These are phyloP conservation scores for Dipus sagitta DNA, from an alignment of 2,797 vertebrate species.

Conservation along the genomic window DNA sequence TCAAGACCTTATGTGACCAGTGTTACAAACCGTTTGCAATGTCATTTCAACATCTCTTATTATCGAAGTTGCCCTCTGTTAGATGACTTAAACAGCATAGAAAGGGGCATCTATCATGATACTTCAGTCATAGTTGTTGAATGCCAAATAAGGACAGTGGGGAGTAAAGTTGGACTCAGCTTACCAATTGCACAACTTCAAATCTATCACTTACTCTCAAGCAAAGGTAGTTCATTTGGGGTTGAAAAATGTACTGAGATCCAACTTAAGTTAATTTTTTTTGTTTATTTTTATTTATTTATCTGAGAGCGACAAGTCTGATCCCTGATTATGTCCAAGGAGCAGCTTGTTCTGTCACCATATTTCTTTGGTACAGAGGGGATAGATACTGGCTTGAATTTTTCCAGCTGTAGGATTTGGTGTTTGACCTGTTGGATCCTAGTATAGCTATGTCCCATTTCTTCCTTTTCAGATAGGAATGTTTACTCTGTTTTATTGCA, in stretches of 20 bases:
- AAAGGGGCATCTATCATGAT: not conserved
- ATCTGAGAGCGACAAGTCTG: too few species aligned
- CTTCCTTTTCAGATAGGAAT: too few species aligned
- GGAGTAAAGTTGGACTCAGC: not conserved
- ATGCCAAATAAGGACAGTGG: not conserved
- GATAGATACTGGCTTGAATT: too few species aligned
- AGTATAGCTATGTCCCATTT: too few species aligned
- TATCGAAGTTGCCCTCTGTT: not conserved
- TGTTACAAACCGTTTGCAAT: not conserved
- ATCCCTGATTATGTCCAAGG: too few species aligned
- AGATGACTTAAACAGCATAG: not conserved
- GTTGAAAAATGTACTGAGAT: not conserved
- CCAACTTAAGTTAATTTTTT: not conserved
- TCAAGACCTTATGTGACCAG: not conserved
- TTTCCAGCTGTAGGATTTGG: too few species aligned
- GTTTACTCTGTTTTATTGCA: too few species aligned
- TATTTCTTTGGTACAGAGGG: too few species aligned
- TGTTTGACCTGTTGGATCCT: too few species aligned
- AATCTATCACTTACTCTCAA: not conserved
- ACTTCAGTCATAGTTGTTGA: constrained; percentile 9
- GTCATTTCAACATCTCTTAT: not conserved
- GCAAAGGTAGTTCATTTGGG: not conserved
- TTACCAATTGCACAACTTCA: not conserved
- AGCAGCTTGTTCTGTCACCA: too few species aligned
- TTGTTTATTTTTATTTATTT: not conserved